Evolutionary conservation across 2,888 invertebrate genomes (phyloP).

Genomic region (Tenodera sinensis): DNA sequence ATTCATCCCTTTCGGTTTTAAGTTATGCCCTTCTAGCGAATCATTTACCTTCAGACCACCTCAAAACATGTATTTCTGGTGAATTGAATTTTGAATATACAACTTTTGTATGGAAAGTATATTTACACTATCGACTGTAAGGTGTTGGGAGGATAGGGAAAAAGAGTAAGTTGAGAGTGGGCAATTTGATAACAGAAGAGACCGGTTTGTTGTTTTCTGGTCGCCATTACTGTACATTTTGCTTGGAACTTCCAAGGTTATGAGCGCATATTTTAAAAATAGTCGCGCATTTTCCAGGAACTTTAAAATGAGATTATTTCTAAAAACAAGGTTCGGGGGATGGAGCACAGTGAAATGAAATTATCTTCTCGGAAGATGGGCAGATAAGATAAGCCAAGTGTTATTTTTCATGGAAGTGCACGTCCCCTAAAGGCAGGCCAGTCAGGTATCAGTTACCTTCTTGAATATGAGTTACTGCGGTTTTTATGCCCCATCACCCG

Average conservation of each 20-base stretch:
- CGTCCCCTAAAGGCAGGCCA: neutral
- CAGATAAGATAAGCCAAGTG: neutral
- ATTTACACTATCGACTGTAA: too few relatives aligned
- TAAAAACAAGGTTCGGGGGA: neutral
- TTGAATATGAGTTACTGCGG: neutral
- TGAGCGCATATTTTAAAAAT: neutral
- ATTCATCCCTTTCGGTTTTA: too few relatives aligned
- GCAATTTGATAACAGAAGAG: too few relatives aligned
- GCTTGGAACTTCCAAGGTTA: neutral
- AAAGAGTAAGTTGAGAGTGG: too few relatives aligned
- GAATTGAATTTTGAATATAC: too few relatives aligned
- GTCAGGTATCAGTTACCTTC: neutral
- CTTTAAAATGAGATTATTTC: neutral
- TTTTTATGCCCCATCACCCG: neutral
- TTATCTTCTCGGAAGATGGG: neutral
- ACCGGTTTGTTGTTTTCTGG: too few relatives aligned
- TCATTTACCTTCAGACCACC: too few relatives aligned
- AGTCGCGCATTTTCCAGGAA: neutral
- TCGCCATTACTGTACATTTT: neutral
- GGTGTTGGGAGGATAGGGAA: too few relatives aligned
- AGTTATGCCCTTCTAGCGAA: too few relatives aligned
- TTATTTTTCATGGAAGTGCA: neutral
- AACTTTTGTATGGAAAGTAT: too few relatives aligned
- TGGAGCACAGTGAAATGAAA: neutral
- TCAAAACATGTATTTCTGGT: too few relatives aligned